A percentile compares a stretch with the other conserved stretches of the same genome.
phyloP scores from a whole-genome alignment of 2,888 invertebrate species.

The Nymphalis c-album region DNA sequence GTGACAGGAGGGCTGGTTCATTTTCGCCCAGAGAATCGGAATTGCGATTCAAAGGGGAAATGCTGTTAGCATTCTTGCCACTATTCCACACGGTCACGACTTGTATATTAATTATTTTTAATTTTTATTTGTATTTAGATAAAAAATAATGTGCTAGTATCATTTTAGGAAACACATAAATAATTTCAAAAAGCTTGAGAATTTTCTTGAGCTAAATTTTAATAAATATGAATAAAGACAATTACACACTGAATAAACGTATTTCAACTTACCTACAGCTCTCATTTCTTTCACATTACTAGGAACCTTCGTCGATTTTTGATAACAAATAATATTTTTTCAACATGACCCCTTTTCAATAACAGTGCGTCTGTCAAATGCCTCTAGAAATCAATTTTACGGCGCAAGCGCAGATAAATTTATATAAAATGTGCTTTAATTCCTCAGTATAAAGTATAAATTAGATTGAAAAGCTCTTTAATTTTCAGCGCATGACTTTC shows the following conservation, averaged over 20 bases:
- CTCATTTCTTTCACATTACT: constrained; percentile 53
- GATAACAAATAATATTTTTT: constrained; percentile 28
- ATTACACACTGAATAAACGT: constrained; percentile 5
- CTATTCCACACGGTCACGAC: no score
- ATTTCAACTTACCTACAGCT: constrained; percentile 55
- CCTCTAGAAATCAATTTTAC: constrained; percentile 66
- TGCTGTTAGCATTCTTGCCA: no score
- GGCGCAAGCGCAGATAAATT: constrained; percentile 62
- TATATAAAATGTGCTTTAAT: constrained; percentile 41
- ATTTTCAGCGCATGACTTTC: constrained; percentile 59
- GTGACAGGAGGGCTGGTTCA: no score
- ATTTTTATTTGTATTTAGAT: no score
- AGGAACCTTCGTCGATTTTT: constrained; percentile 15
- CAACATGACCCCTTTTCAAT: constrained; percentile 26
- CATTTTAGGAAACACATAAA: no score
- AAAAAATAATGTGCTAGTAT: no score
- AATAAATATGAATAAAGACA: neutral
- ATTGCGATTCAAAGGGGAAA: no score
- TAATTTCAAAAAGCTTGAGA: neutral
- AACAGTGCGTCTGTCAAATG: constrained; percentile 44
- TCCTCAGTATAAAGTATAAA: rapidly evolving
- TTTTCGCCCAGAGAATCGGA: no score
- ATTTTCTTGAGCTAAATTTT: neutral
- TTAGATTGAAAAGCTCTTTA: constrained; percentile 27
- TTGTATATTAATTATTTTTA: no score